phyloP scores from a whole-genome alignment of 2,113 vertebrate species.

The Chaetodon auriga region DNA sequence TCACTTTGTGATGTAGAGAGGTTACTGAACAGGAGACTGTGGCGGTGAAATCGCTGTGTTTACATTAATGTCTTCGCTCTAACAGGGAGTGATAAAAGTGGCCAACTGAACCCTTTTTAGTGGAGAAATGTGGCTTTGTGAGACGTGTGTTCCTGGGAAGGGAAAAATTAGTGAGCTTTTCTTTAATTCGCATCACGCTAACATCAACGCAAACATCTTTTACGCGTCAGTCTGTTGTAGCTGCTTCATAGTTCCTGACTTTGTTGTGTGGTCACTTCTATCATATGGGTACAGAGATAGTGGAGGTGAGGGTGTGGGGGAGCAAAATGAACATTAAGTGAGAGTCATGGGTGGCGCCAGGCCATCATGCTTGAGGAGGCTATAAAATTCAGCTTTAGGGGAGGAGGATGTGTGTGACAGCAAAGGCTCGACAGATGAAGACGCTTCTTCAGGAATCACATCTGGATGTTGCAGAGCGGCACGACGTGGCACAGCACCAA shows the following conservation, averaged over 20 bases:
- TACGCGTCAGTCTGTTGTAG: background rate
- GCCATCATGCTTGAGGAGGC: background rate
- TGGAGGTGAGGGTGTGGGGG: background rate
- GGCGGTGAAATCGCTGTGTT: background rate
- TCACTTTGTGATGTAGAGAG: background rate
- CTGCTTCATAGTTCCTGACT: constrained; percentile 2
- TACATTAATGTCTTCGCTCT: background rate
- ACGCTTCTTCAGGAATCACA: no score
- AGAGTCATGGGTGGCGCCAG: background rate
- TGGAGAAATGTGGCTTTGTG: background rate
- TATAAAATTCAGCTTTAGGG: background rate
- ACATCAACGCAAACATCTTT: background rate
- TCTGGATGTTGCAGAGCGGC: background rate
- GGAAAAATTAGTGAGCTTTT: background rate
- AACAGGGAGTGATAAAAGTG: background rate
- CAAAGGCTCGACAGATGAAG: background rate
- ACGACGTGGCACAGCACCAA: no score
- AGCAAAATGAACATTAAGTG: constrained; percentile 26
- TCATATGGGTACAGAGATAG: background rate
- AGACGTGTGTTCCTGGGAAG: background rate
- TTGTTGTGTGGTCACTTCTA: background rate
- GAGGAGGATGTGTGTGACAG: background rate
- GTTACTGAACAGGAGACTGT: background rate
- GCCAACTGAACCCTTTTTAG: background rate
- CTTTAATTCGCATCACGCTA: background rate